Base-by-base conservation (phyloP, 1,140 invertebrate genomes). In the Drosophila repletoides region DNA sequence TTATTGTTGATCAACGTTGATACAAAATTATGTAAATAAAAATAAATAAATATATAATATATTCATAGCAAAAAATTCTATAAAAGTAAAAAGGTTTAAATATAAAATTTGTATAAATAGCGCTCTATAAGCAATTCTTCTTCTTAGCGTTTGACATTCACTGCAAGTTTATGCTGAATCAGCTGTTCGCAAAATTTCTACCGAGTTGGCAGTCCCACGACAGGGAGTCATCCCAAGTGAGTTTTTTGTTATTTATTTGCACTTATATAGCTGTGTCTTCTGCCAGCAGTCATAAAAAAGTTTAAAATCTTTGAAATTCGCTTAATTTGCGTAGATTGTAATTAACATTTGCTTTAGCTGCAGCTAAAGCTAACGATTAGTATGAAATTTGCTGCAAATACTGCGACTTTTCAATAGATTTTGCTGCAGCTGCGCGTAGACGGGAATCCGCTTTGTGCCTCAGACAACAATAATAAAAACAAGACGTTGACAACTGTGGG, bases 401-500 rank as follows among this genome's bases (percentile, higher is more conserved):
- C 5, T 49, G 34, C 26, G 2, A 41, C 19, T 5, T 41, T 46
- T 45, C 3, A 15, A 29, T 6, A 28, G 3, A 19, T 52, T 28
- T 38, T 19, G 58, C 19, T 52, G 65, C 65, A 68, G 65, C 58
- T 68, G 58, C 48, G 41, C 48, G 31, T 31, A 52, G 36, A 22
- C 48, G 10, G 5, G 9, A 43, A 19, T 19, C 22, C 14, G 3
- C 19, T 33, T 41, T 53, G 34, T 41, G 40, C 22, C 33, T 14
- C 38, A 63, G 7, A 49, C 17, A 63, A 63, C 14, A 17, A 15
- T n/a, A n/a, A n/a, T n/a, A n/a, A n/a, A n/a, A n/a, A n/a, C n/a
- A n/a, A n/a, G n/a, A n/a, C n/a, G n/a, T n/a, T n/a, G n/a, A n/a
- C 4, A 40, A 58, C 22, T 21, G 34, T 40, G 12, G 14, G 45